These are phyloP conservation scores for Nibea coibor DNA, from an alignment of 2,113 vertebrate species.

Conservation along the genomic window DNA sequence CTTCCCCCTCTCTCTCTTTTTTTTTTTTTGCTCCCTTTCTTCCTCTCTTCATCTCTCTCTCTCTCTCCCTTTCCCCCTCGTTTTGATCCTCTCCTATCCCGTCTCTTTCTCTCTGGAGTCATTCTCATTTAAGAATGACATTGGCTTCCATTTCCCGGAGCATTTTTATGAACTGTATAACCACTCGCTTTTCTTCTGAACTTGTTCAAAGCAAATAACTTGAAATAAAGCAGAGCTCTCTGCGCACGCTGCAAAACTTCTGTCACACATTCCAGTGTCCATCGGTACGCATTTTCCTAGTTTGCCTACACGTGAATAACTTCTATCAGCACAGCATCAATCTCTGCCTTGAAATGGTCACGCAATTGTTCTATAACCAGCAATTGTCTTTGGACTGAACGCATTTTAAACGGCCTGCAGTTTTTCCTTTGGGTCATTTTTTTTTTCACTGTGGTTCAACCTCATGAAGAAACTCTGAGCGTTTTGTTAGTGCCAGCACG, in stretches of 20 bases:
- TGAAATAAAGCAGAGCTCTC: conserved; percentile 62
- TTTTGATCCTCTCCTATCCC: conserved; percentile 50
- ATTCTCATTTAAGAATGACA: conserved; percentile 43
- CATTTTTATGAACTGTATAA: conserved; percentile 50
- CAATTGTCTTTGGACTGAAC: conserved; percentile 44
- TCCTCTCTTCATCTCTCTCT: conserved; percentile 22
- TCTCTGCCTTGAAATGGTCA: conserved; percentile 38
- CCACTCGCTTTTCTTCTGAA: conserved; percentile 38
- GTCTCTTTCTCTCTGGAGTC: conserved; percentile 39
- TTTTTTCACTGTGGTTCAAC: conserved; percentile 53
- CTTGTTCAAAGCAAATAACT: conserved; percentile 49
- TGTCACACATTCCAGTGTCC: conserved; percentile 53
- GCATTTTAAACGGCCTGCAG: conserved; percentile 38
- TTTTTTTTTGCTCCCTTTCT: background rate
- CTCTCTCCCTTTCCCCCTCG: conserved; percentile 6
- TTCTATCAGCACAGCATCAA: conserved; percentile 46
- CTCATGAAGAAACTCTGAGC: conserved; percentile 45
- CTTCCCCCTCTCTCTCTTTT: conserved; percentile 6
- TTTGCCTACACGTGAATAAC: conserved; percentile 42
- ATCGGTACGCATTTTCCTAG: conserved; percentile 30
- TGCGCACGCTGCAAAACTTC: conserved; percentile 39
- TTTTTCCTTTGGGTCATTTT: conserved; percentile 43
- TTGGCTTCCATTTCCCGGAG: conserved; percentile 38
- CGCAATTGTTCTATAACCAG: conserved; percentile 47
- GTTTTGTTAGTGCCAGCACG: conserved; percentile 69